Conservation (phyloP, 2,113 vertebrate genomes). For the Lepus europaeus region DNA sequence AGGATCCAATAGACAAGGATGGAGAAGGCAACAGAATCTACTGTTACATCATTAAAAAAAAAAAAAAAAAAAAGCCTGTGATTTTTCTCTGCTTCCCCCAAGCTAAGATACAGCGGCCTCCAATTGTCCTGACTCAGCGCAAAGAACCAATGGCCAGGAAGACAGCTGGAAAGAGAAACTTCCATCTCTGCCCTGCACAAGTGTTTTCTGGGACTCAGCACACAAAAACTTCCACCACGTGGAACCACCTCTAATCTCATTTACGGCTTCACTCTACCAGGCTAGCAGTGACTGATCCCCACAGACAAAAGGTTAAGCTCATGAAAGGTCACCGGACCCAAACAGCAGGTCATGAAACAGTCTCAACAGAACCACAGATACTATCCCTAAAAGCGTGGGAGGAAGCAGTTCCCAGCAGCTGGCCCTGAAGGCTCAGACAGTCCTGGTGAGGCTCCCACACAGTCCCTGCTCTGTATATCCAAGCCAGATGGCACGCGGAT, state of each 20-base stretch:
- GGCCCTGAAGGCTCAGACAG: slow-evolving; percentile 25
- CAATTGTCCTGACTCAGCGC: background rate
- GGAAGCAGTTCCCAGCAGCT: slow-evolving; percentile 59
- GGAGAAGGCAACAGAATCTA: background rate
- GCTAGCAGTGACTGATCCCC: background rate
- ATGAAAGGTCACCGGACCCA: slow-evolving; percentile 63
- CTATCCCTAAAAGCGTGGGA: slow-evolving; percentile 6
- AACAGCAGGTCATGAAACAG: slow-evolving; percentile 37
- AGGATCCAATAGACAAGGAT: background rate
- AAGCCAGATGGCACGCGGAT: background rate
- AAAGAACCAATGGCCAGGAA: background rate
- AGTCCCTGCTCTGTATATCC: slow-evolving; percentile 40
- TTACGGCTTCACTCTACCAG: background rate
- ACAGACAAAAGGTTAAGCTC: background rate
- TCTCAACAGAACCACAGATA: slow-evolving; percentile 25
- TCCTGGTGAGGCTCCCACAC: slow-evolving; percentile 47
- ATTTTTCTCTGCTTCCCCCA: slow-evolving; percentile 15
- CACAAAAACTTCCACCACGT: background rate
- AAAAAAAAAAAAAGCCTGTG: background rate
- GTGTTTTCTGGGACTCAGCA: background rate
- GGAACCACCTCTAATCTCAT: background rate
- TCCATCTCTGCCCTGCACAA: background rate
- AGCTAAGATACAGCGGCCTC: background rate
- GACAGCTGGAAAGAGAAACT: background rate
- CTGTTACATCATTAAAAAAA: background rate